phyloP scores from a whole-genome alignment of 2,113 vertebrate genomes.

The Clupea harengus region DNA sequence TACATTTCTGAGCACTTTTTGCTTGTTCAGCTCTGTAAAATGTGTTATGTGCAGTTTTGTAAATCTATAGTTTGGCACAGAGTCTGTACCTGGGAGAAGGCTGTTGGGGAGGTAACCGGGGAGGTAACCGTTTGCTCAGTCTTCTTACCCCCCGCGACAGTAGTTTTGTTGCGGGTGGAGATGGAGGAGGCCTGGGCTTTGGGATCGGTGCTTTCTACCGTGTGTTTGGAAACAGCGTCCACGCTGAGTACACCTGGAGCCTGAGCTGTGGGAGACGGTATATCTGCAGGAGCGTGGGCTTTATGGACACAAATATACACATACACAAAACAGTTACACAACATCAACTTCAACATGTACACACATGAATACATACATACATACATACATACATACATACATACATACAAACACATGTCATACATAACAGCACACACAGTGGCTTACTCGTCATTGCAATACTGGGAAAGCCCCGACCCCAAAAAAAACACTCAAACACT shows the following conservation, averaged over 20 bases:
- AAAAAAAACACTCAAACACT: no score
- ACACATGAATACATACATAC: not conserved
- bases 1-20: not conserved
- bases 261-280: not conserved
- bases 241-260: conserved; percentile 33
- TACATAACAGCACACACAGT: not conserved
- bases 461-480: no score
- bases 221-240: conserved; percentile 60
- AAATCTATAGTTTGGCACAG: not conserved
- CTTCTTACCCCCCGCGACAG: conserved; percentile 10
- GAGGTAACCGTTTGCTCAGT: conserved; percentile 25
- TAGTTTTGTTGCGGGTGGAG: conserved; percentile 41
- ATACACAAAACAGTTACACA: not conserved
- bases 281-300: not conserved
- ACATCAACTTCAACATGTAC: not conserved
- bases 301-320: not conserved
- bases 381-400: not conserved
- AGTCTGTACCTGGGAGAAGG: conserved; percentile 48
- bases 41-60: not conserved
- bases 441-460: no score
- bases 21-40: not conserved
- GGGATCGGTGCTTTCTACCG: conserved; percentile 38
- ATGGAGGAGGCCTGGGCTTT: conserved; percentile 29
- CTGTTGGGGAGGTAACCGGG: conserved; percentile 47
- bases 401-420: not conserved